Evolutionary conservation across 1,140 invertebrate genomes (phyloP), one percentile per base, ranked within the genome.

Genomic region (Brachionus plicatilis): DNA sequence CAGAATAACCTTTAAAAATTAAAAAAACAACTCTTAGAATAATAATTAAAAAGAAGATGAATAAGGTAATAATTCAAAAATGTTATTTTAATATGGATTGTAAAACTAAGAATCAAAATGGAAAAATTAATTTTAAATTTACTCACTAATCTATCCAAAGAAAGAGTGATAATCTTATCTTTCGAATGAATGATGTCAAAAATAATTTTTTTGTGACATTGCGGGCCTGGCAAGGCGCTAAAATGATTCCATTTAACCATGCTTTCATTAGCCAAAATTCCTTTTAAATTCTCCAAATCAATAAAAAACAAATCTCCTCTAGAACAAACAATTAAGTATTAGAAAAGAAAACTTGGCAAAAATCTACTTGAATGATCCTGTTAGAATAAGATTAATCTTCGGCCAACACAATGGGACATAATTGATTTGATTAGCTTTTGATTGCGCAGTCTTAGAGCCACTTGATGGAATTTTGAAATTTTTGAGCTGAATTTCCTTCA

Each of bases 321-420:
- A 4, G n/a, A 2, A 72, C 6, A 6, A 72, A 72, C 41, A 41
- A 72, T 43, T 41, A 3, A 20, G 7, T 37, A 0, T 7, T 37
- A 37, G 4, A 33, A 37, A 7, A 37, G 33, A 37, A 37, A 7
- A 37, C 6, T 14, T 12, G 47, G n/a, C 12, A 17, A 14, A 45
- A 17, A 17, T 27, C 1, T 80, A 80, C 76, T 82, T 82, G 12
- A 82, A 82, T 12, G 79, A 82, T 27, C 79, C 79, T 17, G 53
- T 65, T 37, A 82, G 9, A 20, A 82, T 65, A 27, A 82, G 27
- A 37, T 65, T 82, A 12, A 37, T 20, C 29, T 65, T 60, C 11
- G 79, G 79, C 79, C 79, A 82, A 27, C 50, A 65, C 20, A 82
- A 45, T n/a, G 79, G 27, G 12, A 37, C 24, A 68, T 43, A 82